Evolutionary conservation across 2,113 vertebrate species (phyloP), one percentile per base, ranked within the genome.

Genomic region (Apaloderma vittatum): DNA sequence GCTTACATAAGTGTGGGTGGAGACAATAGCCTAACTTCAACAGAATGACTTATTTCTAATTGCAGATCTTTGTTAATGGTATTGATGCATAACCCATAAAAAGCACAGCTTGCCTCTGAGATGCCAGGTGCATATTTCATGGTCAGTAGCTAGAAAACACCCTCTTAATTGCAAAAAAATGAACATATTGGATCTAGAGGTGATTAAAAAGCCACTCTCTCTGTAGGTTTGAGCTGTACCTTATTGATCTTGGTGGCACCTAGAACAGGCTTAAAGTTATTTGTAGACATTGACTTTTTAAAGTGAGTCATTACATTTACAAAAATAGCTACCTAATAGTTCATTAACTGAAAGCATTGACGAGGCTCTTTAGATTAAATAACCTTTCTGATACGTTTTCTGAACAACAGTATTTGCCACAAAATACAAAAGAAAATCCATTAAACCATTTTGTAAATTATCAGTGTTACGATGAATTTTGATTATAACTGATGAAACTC

Each of bases 121-220:
- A 93, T 52, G 40, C 52, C 76, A 87, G 91, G 57, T 78, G 57
- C 52, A 4, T 87, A 75, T 91, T 95, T 86, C 86, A 89, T 30
- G 57, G 61, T 78, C 76, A 86, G 32, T 52, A 91, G 61, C 37
- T 81, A 74, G 34, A 81, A 92, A 93, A 95, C 12, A 86, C 29
- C 24, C 36, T 88, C 57, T 68, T 88, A 74, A 83, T 51, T 81
- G 80, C 65, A 93, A 85, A 90, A 15, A 85, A 90, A 15, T 68
- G 61, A 91, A 95, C 48, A 57, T 45, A 87, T 3, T 89, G 46
- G 26, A 86, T 75, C 37, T 65, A 86, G 22, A 78, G 11, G 12
- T 27, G 23, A 89, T 63, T 74, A 43, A 90, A 84, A 90, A 0
- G 0, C 3, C 9, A 55, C 46, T 76, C 46, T 48, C 30, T 83